Evolutionary conservation across 2,113 vertebrate species (phyloP), one percentile per base, ranked within the genome.

Genomic region (Pterocles gutturalis): DNA sequence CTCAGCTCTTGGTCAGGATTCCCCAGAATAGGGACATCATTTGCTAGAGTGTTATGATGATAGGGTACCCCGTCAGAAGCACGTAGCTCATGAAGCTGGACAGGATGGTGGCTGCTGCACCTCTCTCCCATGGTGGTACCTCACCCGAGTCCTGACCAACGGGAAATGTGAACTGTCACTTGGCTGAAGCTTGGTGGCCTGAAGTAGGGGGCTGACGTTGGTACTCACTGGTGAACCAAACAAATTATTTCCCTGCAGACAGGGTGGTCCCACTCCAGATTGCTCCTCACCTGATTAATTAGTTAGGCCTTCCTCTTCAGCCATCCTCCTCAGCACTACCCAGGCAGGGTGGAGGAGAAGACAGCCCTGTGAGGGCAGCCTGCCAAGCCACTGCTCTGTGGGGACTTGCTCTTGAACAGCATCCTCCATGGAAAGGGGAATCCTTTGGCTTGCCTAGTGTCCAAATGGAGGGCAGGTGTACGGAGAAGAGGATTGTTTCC

Each of bases 11-110:
- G 41, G 26, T n/a, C 62, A 73, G 18, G 9, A 82, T 45, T 6
- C 13, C 34, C 9, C 33, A 17, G 54, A 62, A 49, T 4, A 60
- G 79, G 17, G 49, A 36, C 41, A 45, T 7, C 4, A 0, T 1
- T 81, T 73, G 18, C 61, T 29, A 10, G 3, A 26, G 15, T 15
- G 10, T 43, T 70, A 13, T 38, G 54, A 41, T 21, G 55, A n/a
- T 13, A 11, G 7, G 25, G 19, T 19, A 60, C 46, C 13, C 51
- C 43, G 61, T 41, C 80, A 88, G 48, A 51, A 88, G 11, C n/a
- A 18, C 0, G 1, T 26, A 34, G 12, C n/a, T 87, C 1, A 0
- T 45, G 53, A 78, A 38, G 12, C 5, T 80, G 62, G 29, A 31
- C 46, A 67, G 48, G 33, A 14, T 1, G 3, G 5, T 54, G 21